Base-by-base conservation (phyloP, 2,888 invertebrate genomes). In the Pyrochroa serraticornis region DNA sequence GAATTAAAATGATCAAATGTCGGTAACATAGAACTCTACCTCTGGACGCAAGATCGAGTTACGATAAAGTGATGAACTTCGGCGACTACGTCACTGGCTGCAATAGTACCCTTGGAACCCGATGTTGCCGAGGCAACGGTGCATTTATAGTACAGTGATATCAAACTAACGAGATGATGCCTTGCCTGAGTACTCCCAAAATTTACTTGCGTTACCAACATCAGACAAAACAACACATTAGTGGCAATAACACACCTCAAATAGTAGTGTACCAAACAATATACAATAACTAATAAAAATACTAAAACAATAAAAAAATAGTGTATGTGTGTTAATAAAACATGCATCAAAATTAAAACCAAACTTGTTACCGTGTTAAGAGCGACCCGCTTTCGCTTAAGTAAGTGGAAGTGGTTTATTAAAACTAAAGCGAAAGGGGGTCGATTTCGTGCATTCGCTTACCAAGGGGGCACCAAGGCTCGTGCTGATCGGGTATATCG, bases 401-500 rank as follows among this genome's bases (percentile, higher is more conserved):
- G 22, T 22, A 22, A 22, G 22, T 5, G 22, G 22, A 22, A 22
- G 22, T 22, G 22, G 22, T 22, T 22, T 22, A 22, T 22, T 22
- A 5, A 30, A 32, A 32, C 41, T 14, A 5, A n/a, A 57, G 22
- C 22, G 22, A 22, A 22, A 5, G 22, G 3, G 22, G 22, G 22
- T 22, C 22, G 42, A 41, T 33, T 37, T 58, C 67, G 61, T 69
- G 70, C 69, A 62, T 63, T 66, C 62, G 72, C 87, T 89, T 89
- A 89, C 89, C 89, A 82, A 91, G 86, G 80, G 91, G 91, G 84
- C 92, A 92, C 87, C 91, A 91, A 82, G 90, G 90, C 84, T 92
- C 92, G 84, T 92, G 92, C 87, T 92, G 90, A 84, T 90, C 90
- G 79, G 92, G 91, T 83, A 90, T 90, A 81, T 89, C 86, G 79